Percentiles rank a stretch among this genome's conserved stretches.
Evolutionary conservation across 2,113 vertebrate species (phyloP).

Genomic region (Chionis minor): DNA sequence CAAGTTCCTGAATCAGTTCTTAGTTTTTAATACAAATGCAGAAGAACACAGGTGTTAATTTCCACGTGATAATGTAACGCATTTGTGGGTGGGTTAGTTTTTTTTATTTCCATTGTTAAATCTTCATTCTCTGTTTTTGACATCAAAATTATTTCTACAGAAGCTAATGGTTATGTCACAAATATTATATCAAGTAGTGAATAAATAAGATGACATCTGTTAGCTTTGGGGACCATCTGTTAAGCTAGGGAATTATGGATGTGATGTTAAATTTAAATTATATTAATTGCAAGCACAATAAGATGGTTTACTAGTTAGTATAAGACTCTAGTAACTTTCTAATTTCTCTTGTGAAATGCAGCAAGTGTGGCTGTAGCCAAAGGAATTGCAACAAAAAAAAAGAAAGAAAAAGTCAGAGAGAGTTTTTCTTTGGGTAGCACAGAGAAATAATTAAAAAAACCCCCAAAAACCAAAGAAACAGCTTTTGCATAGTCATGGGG

Average conservation of each 20-base stretch:
- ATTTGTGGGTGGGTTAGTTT: not conserved
- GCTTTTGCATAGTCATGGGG: not conserved
- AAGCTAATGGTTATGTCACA: constrained; percentile 55
- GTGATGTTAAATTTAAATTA: constrained; percentile 48
- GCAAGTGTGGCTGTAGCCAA: not conserved
- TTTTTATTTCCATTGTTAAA: not conserved
- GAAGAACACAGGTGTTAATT: not conserved
- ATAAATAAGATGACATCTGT: constrained; percentile 60
- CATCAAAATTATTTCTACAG: constrained; percentile 40
- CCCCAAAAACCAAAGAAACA: not conserved
- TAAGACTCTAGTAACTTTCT: not conserved
- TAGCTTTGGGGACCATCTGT: constrained; percentile 59
- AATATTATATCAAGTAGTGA: constrained; percentile 57
- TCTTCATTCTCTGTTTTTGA: constrained; percentile 20
- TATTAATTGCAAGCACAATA: constrained; percentile 7
- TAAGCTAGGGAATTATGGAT: constrained; percentile 27
- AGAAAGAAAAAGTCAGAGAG: not conserved
- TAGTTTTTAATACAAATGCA: not conserved
- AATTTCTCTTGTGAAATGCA: not conserved
- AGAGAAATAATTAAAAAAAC: not conserved
- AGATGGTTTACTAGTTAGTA: not conserved
- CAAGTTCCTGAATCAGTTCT: not conserved
- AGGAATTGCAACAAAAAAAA: not conserved
- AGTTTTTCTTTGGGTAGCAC: not conserved
- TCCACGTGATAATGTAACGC: not conserved